Conservation (phyloP, 2,888 invertebrate species). For the Lasioglossum lativentre region DNA sequence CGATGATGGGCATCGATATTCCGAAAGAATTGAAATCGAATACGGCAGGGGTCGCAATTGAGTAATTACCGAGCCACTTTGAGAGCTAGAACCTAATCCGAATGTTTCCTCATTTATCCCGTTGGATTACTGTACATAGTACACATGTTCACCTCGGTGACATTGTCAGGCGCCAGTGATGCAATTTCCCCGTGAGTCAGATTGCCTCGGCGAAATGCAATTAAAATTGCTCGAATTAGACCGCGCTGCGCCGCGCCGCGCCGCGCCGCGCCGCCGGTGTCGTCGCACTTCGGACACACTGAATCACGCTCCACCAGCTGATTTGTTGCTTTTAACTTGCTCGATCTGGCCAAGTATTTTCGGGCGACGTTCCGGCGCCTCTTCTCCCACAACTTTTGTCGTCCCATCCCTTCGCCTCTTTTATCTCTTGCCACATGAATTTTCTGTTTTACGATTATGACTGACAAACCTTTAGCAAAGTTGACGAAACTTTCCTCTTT, state of each 20-base stretch:
- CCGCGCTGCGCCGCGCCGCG: neutral
- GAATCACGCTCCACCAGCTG: constrained; percentile 16
- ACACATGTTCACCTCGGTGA: neutral
- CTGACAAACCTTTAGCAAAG: neutral
- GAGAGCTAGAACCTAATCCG: neutral
- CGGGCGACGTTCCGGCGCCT: constrained; percentile 15
- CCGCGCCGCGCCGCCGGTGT: constrained; percentile 21
- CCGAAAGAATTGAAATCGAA: neutral
- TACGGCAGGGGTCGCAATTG: neutral
- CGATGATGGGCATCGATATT: neutral
- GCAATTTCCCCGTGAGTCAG: constrained; percentile 54
- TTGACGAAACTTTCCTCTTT: neutral
- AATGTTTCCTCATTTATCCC: constrained; percentile 1
- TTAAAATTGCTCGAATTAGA: constrained; percentile 62
- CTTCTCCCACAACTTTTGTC: neutral
- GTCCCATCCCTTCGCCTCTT: neutral
- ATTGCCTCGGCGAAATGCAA: constrained; percentile 36
- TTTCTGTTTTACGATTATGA: neutral
- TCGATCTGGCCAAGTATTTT: constrained; percentile 24
- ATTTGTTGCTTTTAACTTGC: constrained; percentile 38
- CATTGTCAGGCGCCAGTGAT: constrained; percentile 8
- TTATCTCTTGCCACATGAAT: neutral
- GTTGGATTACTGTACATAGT: neutral
- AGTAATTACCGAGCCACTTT: neutral
- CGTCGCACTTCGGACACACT: constrained; percentile 47